Evolutionary conservation across 1,140 invertebrate genomes (phyloP).

Genomic region (Cotesia typhae): DNA sequence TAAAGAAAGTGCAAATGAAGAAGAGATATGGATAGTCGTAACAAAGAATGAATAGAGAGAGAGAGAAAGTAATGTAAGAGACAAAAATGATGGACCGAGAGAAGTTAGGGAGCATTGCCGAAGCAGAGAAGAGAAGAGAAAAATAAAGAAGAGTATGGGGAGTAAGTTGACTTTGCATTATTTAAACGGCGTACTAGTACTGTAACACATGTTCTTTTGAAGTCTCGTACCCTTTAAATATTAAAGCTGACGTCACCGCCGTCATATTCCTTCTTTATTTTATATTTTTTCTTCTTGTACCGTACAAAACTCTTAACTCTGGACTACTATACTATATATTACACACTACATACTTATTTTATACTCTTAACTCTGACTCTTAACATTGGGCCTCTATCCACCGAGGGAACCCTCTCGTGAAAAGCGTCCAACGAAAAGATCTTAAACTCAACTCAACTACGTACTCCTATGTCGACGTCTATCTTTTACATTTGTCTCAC

Average conservation of each 20-base stretch:
- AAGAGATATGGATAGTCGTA: neutral
- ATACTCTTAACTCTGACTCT: neutral
- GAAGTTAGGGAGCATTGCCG: slow-evolving; percentile 27
- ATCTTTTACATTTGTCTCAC: slow-evolving; percentile 3
- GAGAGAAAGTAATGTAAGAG: slow-evolving; percentile 4
- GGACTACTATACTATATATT: slow-evolving; percentile 29
- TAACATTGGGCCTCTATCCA: neutral
- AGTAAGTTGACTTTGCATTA: slow-evolving; percentile 66
- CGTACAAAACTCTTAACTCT: slow-evolving; percentile 23
- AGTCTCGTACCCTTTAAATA: slow-evolving; percentile 65
- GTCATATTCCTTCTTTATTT: slow-evolving; percentile 54
- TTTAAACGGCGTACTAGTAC: slow-evolving; percentile 64
- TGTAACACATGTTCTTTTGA: slow-evolving; percentile 67
- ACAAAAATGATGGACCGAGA: slow-evolving; percentile 1
- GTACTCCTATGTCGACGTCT: too few species aligned
- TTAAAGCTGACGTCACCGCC: slow-evolving; percentile 64
- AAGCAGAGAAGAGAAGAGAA: slow-evolving; percentile 19
- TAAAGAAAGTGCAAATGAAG: too few species aligned
- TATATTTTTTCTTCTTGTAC: slow-evolving; percentile 15
- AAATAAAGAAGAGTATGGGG: slow-evolving; percentile 1
- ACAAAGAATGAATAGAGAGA: neutral
- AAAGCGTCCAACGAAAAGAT: slow-evolving; percentile 22
- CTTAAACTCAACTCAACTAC: too few species aligned
- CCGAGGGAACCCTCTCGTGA: neutral
- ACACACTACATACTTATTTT: too few species aligned